These are phyloP conservation scores for Acanthurus lineatus DNA, from an alignment of 2,797 vertebrate genomes.

Conservation along the genomic window DNA sequence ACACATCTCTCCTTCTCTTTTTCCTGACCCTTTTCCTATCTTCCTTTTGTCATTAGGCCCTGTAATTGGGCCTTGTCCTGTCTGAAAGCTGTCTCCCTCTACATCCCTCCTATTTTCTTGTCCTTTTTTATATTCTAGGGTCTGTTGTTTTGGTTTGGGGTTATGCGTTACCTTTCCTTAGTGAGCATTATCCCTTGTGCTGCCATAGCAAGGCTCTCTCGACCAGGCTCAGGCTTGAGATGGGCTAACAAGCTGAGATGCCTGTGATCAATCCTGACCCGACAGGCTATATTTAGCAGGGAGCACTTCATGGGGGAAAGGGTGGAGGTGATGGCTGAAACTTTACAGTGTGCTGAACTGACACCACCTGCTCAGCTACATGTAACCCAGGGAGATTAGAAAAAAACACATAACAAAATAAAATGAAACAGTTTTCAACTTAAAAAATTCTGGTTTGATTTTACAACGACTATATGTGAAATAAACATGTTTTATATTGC, in stretches of 20 bases:
- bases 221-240: constrained; percentile 50
- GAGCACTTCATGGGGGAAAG: constrained; percentile 27
- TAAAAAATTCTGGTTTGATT: not conserved
- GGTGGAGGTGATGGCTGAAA: constrained; percentile 26
- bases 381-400: constrained; percentile 22
- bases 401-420: not conserved
- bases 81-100: constrained; percentile 32
- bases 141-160: constrained; percentile 47
- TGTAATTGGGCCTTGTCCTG: constrained; percentile 58
- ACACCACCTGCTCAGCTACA: constrained; percentile 35
- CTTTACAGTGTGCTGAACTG: constrained; percentile 10
- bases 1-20: constrained; percentile 14
- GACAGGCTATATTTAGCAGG: constrained; percentile 69
- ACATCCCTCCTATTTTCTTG: not conserved
- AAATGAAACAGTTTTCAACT: not conserved
- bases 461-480: not conserved
- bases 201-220: constrained; percentile 27
- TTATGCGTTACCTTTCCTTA: constrained; percentile 38
- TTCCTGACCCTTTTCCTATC: constrained; percentile 22
- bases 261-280: constrained; percentile 54
- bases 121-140: constrained; percentile 24
- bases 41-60: constrained; percentile 48
- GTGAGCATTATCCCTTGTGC: constrained; percentile 33
- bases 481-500: not conserved
- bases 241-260: constrained; percentile 72